Percentiles rank a stretch among this genome's conserved stretches.
Evolutionary conservation across 2,797 vertebrate genomes (phyloP).

Genomic region (Neopelma chrysocephalum): DNA sequence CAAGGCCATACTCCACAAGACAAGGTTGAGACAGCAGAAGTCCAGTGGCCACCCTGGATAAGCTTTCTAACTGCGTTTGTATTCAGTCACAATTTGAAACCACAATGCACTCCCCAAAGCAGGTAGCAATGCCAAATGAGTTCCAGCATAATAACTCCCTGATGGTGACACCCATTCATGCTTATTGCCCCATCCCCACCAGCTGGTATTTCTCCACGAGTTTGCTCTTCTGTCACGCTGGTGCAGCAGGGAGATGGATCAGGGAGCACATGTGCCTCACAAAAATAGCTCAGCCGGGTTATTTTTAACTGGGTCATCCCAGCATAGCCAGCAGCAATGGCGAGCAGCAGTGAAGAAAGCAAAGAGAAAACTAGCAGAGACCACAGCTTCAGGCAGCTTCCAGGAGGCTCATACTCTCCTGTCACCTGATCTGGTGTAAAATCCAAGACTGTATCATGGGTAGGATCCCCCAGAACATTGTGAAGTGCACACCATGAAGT

Average conservation of each 20-base stretch:
- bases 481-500: not conserved
- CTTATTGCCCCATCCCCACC: not conserved
- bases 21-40: not conserved
- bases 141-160: not conserved
- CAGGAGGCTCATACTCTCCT: not conserved
- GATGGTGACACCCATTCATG: not conserved
- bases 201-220: not conserved
- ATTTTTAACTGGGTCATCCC: constrained; percentile 6
- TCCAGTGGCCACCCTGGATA: too few species aligned
- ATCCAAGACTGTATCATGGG: not conserved
- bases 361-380: not conserved
- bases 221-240: not conserved
- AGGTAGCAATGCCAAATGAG: not conserved
- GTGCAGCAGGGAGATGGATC: not conserved
- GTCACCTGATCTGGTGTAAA: not conserved
- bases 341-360: not conserved
- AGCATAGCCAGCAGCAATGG: not conserved
- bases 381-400: not conserved
- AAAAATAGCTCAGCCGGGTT: constrained; percentile 24
- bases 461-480: not conserved
- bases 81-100: not conserved
- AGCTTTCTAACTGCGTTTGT: not conserved
- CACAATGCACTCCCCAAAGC: not conserved
- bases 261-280: not conserved
- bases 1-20: not conserved